These are phyloP conservation scores for Zosterops japonicus DNA, from an alignment of 2,113 vertebrate species.

Conservation along the genomic window DNA sequence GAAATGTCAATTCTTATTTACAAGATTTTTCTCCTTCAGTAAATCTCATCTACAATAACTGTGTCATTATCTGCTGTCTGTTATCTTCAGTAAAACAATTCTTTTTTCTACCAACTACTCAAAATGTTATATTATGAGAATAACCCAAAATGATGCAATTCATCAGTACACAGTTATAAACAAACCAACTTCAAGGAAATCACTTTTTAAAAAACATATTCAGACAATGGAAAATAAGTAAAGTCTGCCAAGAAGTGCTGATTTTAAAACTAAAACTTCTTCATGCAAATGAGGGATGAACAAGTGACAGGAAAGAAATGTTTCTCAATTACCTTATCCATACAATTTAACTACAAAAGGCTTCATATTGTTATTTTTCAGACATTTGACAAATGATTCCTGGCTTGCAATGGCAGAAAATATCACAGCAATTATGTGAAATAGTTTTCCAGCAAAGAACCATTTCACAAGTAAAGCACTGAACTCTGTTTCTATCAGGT, in stretches of 20 bases:
- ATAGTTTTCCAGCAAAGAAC: neutral
- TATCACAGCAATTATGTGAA: neutral
- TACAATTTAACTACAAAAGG: neutral
- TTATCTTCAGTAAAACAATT: neutral
- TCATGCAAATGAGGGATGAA: neutral
- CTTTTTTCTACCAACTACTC: neutral
- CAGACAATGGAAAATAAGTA: neutral
- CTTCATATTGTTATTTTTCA: neutral
- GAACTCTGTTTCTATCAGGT: neutral
- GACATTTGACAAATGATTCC: neutral
- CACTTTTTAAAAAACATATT: neutral
- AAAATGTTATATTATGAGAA: neutral
- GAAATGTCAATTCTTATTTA: neutral
- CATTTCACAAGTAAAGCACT: neutral
- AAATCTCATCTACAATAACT: neutral
- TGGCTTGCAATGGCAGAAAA: neutral
- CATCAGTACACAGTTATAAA: neutral
- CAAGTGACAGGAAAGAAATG: neutral
- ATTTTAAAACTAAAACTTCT: neutral
- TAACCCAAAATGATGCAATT: conserved; percentile 1
- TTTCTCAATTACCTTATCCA: neutral
- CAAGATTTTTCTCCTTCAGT: neutral
- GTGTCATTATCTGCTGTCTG: neutral
- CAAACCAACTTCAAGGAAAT: neutral
- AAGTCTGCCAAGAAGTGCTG: neutral